These are phyloP conservation scores for Salvelinus alpinus DNA, from an alignment of 2,113 vertebrate species.

Conservation along the genomic window DNA sequence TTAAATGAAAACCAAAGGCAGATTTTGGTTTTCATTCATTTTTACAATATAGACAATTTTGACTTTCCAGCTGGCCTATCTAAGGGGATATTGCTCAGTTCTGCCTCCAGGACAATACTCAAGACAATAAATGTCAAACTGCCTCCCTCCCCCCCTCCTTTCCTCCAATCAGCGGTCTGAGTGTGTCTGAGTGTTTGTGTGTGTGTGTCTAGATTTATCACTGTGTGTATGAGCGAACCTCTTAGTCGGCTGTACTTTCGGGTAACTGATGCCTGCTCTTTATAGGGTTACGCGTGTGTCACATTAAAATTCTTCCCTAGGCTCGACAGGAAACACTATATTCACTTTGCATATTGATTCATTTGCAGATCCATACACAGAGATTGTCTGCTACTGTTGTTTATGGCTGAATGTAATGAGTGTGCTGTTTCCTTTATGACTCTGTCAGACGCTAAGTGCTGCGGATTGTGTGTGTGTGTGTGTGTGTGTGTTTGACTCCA, in stretches of 20 bases:
- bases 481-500: neutral
- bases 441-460: slow-evolving; percentile 16
- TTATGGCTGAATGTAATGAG: slow-evolving; percentile 45
- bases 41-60: no score
- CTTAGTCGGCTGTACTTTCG: slow-evolving; percentile 18
- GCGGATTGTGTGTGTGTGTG: neutral
- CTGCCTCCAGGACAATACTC: no score
- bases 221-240: slow-evolving; percentile 21
- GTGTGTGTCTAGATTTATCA: slow-evolving; percentile 18
- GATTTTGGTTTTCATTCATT: no score
- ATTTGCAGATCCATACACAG: slow-evolving; percentile 47
- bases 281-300: slow-evolving; percentile 32
- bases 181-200: slow-evolving; percentile 7
- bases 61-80: no score
- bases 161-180: neutral
- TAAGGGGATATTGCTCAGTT: no score
- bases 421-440: slow-evolving; percentile 39
- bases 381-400: slow-evolving; percentile 42
- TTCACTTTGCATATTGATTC: slow-evolving; percentile 66
- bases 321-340: slow-evolving; percentile 42
- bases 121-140: neutral
- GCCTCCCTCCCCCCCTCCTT: neutral
- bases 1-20: no score
- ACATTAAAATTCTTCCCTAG: slow-evolving; percentile 50
- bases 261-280: slow-evolving; percentile 37